These are phyloP conservation scores for Morphnarchus princeps DNA, from an alignment of 2,113 vertebrate species.

Conservation along the genomic window DNA sequence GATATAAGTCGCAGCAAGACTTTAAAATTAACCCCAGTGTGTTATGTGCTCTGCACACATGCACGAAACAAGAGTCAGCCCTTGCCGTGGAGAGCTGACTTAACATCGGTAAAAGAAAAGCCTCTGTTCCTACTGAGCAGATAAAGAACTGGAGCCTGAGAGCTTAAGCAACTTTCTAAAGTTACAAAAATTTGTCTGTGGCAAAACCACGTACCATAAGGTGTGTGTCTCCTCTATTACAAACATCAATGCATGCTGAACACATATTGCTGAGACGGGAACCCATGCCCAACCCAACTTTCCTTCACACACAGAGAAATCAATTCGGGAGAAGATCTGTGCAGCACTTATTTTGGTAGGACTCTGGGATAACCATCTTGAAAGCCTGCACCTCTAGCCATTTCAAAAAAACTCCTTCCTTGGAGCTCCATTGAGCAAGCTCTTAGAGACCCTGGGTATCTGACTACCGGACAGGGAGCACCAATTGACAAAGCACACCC, in stretches of 20 bases:
- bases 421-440: rapidly evolving
- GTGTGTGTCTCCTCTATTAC: neutral
- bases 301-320: neutral
- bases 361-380: neutral
- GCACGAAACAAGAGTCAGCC: neutral
- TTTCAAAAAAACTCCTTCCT: neutral
- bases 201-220: neutral
- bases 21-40: neutral
- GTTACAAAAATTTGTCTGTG: neutral
- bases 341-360: neutral
- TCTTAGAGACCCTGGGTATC: neutral
- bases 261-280: rapidly evolving
- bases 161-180: neutral
- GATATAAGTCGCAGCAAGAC: neutral
- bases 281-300: neutral
- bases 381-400: neutral
- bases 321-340: neutral
- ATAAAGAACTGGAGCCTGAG: neutral
- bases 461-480: neutral
- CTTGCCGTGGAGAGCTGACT: neutral
- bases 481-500: neutral
- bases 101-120: rapidly evolving
- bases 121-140: rapidly evolving
- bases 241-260: rapidly evolving
- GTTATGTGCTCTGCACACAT: too few species aligned